Evolutionary conservation across 2,113 vertebrate species (phyloP).

Genomic region (Lasiurus borealis): DNA sequence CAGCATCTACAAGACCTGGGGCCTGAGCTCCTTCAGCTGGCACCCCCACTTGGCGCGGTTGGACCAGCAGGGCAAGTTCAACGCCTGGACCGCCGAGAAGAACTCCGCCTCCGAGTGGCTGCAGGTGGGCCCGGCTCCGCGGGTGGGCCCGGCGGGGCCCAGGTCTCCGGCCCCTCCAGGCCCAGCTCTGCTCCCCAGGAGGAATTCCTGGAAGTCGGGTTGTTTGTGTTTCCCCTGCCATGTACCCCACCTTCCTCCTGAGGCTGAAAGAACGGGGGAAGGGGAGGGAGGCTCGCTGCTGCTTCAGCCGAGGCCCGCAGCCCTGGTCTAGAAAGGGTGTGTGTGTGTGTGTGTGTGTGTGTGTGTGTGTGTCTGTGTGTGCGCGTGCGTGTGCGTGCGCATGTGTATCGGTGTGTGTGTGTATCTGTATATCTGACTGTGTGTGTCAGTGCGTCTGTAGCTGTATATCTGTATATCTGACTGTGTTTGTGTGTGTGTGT

Average conservation of each 20-base stretch:
- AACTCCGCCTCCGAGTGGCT: conserved; percentile 93
- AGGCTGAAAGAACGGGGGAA: neutral
- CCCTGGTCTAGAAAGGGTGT: neutral
- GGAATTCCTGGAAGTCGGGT: neutral
- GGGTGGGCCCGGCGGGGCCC: too few species aligned
- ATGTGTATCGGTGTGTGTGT: too few species aligned
- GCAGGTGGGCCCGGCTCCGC: conserved; percentile 88
- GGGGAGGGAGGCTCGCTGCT: neutral
- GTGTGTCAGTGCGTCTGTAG: too few species aligned
- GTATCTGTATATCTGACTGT: too few species aligned
- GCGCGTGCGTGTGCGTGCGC: too few species aligned
- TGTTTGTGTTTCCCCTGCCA: neutral
- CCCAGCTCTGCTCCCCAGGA: too few species aligned
- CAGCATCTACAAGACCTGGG: conserved; percentile 94
- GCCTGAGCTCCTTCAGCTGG: conserved; percentile 94
- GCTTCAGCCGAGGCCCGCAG: neutral
- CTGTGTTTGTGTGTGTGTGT: too few species aligned
- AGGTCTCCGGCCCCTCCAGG: too few species aligned
- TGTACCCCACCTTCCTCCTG: neutral
- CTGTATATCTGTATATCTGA: too few species aligned
- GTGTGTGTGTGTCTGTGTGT: too few species aligned
- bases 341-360: too few species aligned
- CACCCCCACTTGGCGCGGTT: conserved; percentile 93
- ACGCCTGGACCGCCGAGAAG: conserved; percentile 94
- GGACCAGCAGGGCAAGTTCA: conserved; percentile 95